Base-by-base conservation (phyloP, 2,888 invertebrate species). In the Drosophila demipolita region DNA sequence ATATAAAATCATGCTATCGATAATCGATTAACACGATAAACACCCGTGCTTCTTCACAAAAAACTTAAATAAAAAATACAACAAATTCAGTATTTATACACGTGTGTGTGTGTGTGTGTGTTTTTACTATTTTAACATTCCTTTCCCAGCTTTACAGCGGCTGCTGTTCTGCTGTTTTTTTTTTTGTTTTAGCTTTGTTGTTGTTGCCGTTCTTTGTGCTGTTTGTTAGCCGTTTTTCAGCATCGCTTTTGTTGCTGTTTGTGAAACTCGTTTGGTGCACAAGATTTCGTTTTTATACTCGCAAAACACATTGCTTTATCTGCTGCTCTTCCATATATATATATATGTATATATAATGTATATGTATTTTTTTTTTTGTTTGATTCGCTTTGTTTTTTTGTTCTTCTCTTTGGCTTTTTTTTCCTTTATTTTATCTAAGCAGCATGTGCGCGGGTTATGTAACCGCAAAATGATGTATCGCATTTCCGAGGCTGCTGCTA, bases 371-470 rank as follows among this genome's bases (percentile, higher is more conserved):
- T 57, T n/a, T 52, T 55, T 38, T 11, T 26, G 3, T 36, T 54
- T 50, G 9, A 17, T 54, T 54, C 23, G 12, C 36, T 54, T 29
- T 33, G 20, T 38, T 32, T 57, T 35, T 54, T 40, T 64, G 17
- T 33, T 36, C 50, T n/a, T 59, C 17, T 62, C 33, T 63, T 38
- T 63, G 48, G 38, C 26, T 57, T 52, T 59, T 20, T 53, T 60
- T 23, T 55, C 23, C 42, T 76, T n/a, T 73, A 42, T 52, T 71
- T 78, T 81, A 87, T 82, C 74, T 82, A 85, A 76, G 74, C 82
- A 87, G 78, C 89, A 87, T 84, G 89, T 84, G 89, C 87, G 77
- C 71, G 75, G 73, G 79, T 89, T 84, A 89, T 84, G 87, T 81
- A 84, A 84, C 84, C 84, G 76, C 84, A 89, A 76, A 87, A 81